Base-by-base conservation (phyloP, 1,140 invertebrate species). In the Heliconius hermathena region DNA sequence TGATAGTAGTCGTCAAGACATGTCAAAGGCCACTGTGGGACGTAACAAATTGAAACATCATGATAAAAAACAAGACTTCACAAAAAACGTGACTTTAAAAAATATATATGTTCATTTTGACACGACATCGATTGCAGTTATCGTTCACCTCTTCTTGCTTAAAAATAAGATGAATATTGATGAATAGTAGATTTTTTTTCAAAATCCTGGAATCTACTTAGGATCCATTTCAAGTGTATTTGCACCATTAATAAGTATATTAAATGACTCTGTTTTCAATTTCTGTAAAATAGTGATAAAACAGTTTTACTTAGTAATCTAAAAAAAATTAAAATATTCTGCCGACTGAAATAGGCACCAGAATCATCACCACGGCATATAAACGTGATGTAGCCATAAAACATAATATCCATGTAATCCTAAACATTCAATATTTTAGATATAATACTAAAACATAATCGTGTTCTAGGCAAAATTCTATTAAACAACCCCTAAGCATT, bases 401-500 rank as follows among this genome's bases (percentile, higher is more conserved):
- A 71, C 8, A 22, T 71, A 71, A 13, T 71, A 46, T 46, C 16
- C 3, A 71, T 29, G 26, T 71, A 71, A 33, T 71, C 9, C 54
- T n/a, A 13, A 29, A 66, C n/a, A 26, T 26, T 26, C 60, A 66
- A 66, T 66, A 11, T 66, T 66, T 29, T 22, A 13, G 3, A 66
- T 6, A 72, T 41, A 72, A 72, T 29, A n/a, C 18, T 72, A 20
- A 38, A 72, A 72, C 41, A 72, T 41, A 72, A 72, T 20, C 36
- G 71, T 41, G 20, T 72, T 41, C 71, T 41, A 38, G n/a, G 9
- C n/a, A 20, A 72, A 46, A 72, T 72, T 38, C 16, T 66, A 72
- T 54, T 52, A 57, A 70, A 72, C 78, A 33, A n/a, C 66, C 66
- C 41, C 38, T 36, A 71, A 73, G 22, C 26, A 72, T 72, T 71